Evolutionary conservation across 2,113 vertebrate genomes (phyloP), one percentile per base, ranked within the genome.

Genomic region (Lepus americanus): DNA sequence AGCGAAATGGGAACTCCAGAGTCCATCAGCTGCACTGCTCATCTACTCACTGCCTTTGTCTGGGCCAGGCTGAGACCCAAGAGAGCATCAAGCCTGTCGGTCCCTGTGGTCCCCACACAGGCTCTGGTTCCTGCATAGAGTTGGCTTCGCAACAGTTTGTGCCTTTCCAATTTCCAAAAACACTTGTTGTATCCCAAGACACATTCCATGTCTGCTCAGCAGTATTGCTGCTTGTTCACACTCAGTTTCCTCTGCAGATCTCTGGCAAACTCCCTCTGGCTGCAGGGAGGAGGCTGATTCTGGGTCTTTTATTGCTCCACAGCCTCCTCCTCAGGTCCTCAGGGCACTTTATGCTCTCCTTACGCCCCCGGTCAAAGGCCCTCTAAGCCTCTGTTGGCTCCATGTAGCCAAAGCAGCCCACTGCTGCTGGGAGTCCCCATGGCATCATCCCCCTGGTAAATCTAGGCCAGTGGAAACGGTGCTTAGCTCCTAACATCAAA

Each of bases 231-330:
- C 74, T 87, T 70, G 92, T 97, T 97, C 94, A 93, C 96, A 95
- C 92, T 92, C 96, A 86, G 87, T 94, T 95, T 97, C 92, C 84
- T 97, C 97, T 90, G 95, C 66, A 74, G 66, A 90, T 36, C 77
- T 97, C 96, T 96, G 88, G 97, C 96, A 97, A 98, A 94, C 95
- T 95, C 95, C 97, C 97, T 96, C 96, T 98, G 97, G 95, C 97
- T 53, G 78, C 97, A 70, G 87, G 49, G 94, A 97, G 83, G 63
- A 95, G 89, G 91, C 88, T 77, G 94, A 67, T 11, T 81, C 83
- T 72, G 95, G 96, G 97, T 94, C 96, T 96, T 94, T 79, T 96
- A 88, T 97, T 96, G 82, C 76, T 95, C 89, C 84, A 51, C 69
- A 66, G 93, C 94, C 97, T 96, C 96, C 94, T 96, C 96, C 90